These are phyloP conservation scores for Cantharis flavilabris DNA, from an alignment of 2,888 invertebrate genomes.

Conservation along the genomic window DNA sequence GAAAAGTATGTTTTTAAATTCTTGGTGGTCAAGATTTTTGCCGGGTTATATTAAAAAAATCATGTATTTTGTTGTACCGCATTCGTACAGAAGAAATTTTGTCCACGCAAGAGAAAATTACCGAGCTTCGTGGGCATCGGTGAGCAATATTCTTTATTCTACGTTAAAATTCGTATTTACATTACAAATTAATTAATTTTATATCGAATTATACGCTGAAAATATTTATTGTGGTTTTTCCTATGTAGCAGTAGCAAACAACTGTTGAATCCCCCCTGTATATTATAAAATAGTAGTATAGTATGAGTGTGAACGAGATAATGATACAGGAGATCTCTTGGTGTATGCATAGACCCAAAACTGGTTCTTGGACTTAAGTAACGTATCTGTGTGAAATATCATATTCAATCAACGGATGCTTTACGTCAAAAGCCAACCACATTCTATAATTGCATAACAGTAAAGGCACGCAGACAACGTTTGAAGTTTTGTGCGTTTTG, in stretches of 20 bases:
- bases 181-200: neutral
- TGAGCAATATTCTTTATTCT: neutral
- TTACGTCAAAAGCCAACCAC: neutral
- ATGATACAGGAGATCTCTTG: conserved; percentile 1
- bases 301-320: neutral
- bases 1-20: neutral
- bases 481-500: neutral
- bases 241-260: neutral
- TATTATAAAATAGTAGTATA: neutral
- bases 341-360: neutral
- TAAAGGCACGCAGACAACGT: neutral
- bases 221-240: neutral
- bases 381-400: neutral
- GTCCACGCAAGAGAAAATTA: no score
- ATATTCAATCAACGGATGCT: neutral
- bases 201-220: neutral
- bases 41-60: neutral
- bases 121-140: no score
- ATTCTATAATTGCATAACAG: neutral
- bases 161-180: no score
- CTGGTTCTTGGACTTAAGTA: neutral
- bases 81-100: neutral
- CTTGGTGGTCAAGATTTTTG: neutral
- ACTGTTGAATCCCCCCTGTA: neutral
- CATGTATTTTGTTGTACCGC: neutral